These are phyloP conservation scores for Dendrolimus pini DNA, from an alignment of 2,888 invertebrate genomes.

Conservation along the genomic window DNA sequence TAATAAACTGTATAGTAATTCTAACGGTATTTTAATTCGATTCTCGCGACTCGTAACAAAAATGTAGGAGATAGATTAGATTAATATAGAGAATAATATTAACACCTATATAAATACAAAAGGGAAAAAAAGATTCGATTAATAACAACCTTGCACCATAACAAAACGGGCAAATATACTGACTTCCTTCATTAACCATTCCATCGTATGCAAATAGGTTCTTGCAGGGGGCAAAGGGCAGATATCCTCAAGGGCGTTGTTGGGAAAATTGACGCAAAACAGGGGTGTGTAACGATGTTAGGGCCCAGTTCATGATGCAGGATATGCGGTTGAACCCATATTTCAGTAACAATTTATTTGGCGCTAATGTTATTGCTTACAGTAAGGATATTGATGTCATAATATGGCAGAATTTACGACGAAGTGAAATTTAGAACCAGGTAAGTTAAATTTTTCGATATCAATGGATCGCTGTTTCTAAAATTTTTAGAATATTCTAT, in stretches of 20 bases:
- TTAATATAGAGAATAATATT: no score
- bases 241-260: slow-evolving; percentile 39
- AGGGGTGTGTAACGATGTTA: slow-evolving; percentile 39
- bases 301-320: slow-evolving; percentile 13
- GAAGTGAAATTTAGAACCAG: no score
- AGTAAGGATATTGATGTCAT: slow-evolving; percentile 1
- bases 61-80: no score
- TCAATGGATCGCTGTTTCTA: no score
- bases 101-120: no score
- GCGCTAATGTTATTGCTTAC: not conserved
- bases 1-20: no score
- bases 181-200: slow-evolving; percentile 44
- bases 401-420: not conserved
- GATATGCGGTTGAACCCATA: slow-evolving; percentile 9
- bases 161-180: slow-evolving; percentile 12
- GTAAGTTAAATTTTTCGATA: no score
- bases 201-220: slow-evolving; percentile 44
- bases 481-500: no score
- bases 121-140: no score
- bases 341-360: not conserved
- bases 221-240: slow-evolving; percentile 25
- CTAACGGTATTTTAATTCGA: no score
- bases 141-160: not conserved
- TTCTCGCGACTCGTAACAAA: no score
- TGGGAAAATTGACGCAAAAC: slow-evolving; percentile 50